These are phyloP conservation scores for Buathra laborator DNA, from an alignment of 2,888 invertebrate genomes.

Conservation along the genomic window DNA sequence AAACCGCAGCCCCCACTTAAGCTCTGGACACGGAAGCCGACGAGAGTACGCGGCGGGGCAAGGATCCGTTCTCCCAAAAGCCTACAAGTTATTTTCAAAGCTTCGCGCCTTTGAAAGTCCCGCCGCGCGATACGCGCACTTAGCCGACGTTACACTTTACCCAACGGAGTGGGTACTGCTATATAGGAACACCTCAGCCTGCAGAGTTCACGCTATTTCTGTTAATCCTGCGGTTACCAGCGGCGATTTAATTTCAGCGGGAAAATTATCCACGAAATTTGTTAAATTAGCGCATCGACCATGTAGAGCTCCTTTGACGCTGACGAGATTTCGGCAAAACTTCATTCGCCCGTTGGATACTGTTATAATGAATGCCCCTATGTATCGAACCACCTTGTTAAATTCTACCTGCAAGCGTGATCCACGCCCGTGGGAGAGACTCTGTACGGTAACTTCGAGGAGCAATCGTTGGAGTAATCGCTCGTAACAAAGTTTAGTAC, in stretches of 20 bases:
- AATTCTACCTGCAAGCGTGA: background rate
- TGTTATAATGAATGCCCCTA: constrained; percentile 23
- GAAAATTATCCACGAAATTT: too few species aligned
- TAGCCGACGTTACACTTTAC: background rate
- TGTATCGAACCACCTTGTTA: constrained; percentile 9
- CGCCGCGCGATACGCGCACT: constrained; percentile 41
- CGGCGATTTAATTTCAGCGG: constrained; percentile 22
- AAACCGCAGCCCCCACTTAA: constrained; percentile 68
- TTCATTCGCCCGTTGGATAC: constrained; percentile 30
- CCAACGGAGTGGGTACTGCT: background rate
- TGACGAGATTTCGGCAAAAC: constrained; percentile 8
- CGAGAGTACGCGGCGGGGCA: constrained; percentile 31
- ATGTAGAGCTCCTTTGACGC: background rate
- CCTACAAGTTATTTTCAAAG: constrained; percentile 47
- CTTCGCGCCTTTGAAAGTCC: constrained; percentile 39
- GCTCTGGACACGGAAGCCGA: constrained; percentile 62
- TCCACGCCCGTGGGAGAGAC: background rate
- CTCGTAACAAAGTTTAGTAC: constrained; percentile 60
- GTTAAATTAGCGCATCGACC: too few species aligned
- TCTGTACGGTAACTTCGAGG: background rate
- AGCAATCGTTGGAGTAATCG: constrained; percentile 51
- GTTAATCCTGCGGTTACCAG: constrained; percentile 17
- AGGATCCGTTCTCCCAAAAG: constrained; percentile 39
- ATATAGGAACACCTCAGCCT: background rate
- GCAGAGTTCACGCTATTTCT: background rate